A percentile compares a stretch with the other conserved stretches of the same genome.
Evolutionary conservation across 1,140 invertebrate genomes (phyloP).

Genomic region (Tenebrio molitor): DNA sequence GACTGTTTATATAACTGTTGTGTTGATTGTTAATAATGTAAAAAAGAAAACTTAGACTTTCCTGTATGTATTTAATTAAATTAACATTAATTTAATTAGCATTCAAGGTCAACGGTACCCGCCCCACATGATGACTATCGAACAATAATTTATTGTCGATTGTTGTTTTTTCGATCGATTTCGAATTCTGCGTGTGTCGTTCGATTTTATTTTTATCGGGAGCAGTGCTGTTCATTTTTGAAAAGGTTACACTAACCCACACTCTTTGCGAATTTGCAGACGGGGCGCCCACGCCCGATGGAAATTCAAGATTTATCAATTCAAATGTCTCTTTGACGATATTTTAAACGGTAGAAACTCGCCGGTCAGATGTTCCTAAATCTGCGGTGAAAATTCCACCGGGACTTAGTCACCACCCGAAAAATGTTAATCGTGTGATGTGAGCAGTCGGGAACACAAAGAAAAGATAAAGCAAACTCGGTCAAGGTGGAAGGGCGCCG

Average conservation of each 20-base stretch:
- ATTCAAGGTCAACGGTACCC: slow-evolving; percentile 31
- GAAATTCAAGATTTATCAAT: neutral
- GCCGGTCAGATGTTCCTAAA: neutral
- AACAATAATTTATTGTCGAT: slow-evolving; percentile 20
- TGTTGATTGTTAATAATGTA: slow-evolving; percentile 33
- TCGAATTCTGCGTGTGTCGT: slow-evolving; percentile 12
- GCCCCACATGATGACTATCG: slow-evolving; percentile 4
- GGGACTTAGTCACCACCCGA: neutral
- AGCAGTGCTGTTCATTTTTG: slow-evolving; percentile 12
- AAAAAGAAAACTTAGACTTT: slow-evolving; percentile 29
- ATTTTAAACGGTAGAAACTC: neutral
- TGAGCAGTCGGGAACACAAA: neutral
- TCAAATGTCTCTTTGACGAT: neutral
- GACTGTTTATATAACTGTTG: slow-evolving; percentile 35
- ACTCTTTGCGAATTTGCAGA: neutral
- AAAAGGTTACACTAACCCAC: slow-evolving; percentile 19
- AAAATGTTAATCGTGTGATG: neutral
- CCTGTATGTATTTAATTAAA: slow-evolving; percentile 37
- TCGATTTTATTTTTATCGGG: slow-evolving; percentile 22
- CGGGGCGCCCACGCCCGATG: neutral
- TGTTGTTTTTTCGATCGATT: neutral
- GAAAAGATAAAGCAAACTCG: neutral
- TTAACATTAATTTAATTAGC: slow-evolving; percentile 29
- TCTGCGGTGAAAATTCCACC: neutral
- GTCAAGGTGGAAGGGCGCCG: no score